Base-by-base conservation (phyloP, 2,113 vertebrate species). In the Camelus dromedarius region DNA sequence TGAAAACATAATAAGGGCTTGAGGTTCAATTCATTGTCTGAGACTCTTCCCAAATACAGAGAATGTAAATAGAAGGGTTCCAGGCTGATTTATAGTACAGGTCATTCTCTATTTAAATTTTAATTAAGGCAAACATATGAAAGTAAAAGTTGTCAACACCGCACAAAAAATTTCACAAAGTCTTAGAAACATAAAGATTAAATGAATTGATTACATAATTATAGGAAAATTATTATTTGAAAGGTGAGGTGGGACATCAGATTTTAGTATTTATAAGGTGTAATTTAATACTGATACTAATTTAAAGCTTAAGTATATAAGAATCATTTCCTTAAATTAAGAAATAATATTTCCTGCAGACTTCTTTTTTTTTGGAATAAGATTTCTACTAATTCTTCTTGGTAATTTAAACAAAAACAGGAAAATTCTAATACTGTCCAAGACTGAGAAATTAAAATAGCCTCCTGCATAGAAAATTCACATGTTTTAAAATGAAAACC, bases 381-480 rank as follows among this genome's bases (percentile, higher is more conserved):
- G 48, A 87, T 73, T 94, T 90, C 81, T 76, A 95, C 46, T 90
- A 19, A 92, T 38, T 79, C 30, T 42, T 95, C 79, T 75, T 94
- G 48, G 69, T 96, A 38, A 86, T 92, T 76, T 87, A 54, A 83
- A 94, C 18, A 93, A 91, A 92, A 89, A 75, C 26, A 86, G 67
- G 12, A 11, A 94, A 81, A n/a, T 95, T 28, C 56, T 97, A 94
- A 84, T 91, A 91, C 0, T 89, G 52, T 18, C 4, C 26, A 62
- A 30, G 26, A 12, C 67, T 97, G 32, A 80, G 91, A 97, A 94
- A 95, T 52, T 79, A 97, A 97, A 97, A 26, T 62, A 96, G 62
- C 52, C 73, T 89, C 54, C 56, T 58, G 6, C 4, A 89, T 69
- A 93, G 80, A 97, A 95, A 72, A 87, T 82, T 81, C 80, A 26